Conservation (phyloP, 2,797 vertebrate genomes). For the Cynopterus sphinx region DNA sequence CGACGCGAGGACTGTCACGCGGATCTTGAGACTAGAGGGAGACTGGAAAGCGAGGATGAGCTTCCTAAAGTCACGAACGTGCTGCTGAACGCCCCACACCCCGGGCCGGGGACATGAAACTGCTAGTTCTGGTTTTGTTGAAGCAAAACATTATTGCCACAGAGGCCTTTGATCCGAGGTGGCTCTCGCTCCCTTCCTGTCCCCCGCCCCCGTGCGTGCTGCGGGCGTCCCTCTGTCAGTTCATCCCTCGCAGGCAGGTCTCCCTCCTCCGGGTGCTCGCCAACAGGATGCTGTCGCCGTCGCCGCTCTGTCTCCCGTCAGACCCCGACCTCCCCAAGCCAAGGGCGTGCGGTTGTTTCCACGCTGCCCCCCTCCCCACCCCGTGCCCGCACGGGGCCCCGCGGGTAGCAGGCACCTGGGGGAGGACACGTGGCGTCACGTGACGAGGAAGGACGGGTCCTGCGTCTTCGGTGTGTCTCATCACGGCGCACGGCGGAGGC, state of each 20-base stretch:
- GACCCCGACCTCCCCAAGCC: accelerated
- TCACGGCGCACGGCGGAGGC: background rate
- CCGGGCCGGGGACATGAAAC: background rate
- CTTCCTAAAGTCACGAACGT: background rate
- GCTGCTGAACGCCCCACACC: background rate
- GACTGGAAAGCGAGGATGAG: background rate
- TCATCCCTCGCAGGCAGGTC: too few species aligned
- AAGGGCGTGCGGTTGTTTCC: too few species aligned
- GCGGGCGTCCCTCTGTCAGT: too few species aligned
- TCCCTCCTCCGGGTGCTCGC: too few species aligned
- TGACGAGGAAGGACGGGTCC: background rate
- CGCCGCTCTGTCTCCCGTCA: background rate
- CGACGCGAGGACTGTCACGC: too few species aligned
- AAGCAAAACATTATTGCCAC: background rate
- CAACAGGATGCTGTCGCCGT: too few species aligned
- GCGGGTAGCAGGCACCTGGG: accelerated
- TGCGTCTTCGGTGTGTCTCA: background rate
- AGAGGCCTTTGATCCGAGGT: background rate
- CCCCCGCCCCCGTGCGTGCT: too few species aligned
- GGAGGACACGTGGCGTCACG: accelerated
- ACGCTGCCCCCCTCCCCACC: background rate
- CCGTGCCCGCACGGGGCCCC: too few species aligned
- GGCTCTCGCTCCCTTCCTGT: background rate
- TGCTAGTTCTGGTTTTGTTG: background rate
- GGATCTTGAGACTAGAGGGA: background rate